Percentiles rank a stretch among this genome's conserved stretches.
phyloP scores from a whole-genome alignment of 2,888 invertebrate genomes.

The Brachypterus glaber region DNA sequence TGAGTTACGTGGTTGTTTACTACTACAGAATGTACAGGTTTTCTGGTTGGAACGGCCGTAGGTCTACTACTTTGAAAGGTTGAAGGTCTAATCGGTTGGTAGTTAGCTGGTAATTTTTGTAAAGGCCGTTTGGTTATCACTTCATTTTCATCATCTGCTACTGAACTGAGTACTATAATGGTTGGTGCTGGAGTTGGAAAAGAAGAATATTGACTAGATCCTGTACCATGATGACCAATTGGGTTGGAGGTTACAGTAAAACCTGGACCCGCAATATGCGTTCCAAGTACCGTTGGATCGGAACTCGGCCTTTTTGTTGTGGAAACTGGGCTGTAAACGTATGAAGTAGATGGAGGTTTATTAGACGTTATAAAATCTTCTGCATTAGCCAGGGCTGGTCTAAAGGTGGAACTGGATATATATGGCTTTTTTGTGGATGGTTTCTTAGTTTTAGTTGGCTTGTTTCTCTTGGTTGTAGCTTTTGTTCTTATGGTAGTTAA shows the following conservation, averaged over 20 bases:
- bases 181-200: constrained; percentile 46
- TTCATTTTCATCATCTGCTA: constrained; percentile 31
- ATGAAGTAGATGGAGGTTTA: constrained; percentile 40
- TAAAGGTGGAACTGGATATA: constrained; percentile 27
- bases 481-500: constrained; percentile 23
- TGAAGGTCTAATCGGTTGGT: constrained; percentile 4
- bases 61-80: constrained; percentile 12
- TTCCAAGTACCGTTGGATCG: constrained; percentile 24
- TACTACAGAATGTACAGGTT: constrained; percentile 46
- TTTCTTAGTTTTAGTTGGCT: constrained; percentile 28
- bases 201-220: constrained; percentile 20
- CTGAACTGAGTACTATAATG: constrained; percentile 49
- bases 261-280: constrained; percentile 30
- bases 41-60: constrained; percentile 30
- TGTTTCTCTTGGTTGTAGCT: constrained; percentile 33
- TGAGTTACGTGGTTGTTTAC: constrained; percentile 54
- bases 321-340: constrained; percentile 33
- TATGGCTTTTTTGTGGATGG: constrained; percentile 33
- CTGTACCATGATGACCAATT: constrained; percentile 14
- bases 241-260: constrained; percentile 29
- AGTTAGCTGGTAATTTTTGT: not conserved
- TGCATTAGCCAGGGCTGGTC: constrained; percentile 29
- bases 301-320: constrained; percentile 29
- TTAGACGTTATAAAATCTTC: constrained; percentile 28
- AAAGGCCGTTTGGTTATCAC: constrained; percentile 6